phyloP scores from a whole-genome alignment of 1,140 invertebrate species.

The Cecropterus lyciades region DNA sequence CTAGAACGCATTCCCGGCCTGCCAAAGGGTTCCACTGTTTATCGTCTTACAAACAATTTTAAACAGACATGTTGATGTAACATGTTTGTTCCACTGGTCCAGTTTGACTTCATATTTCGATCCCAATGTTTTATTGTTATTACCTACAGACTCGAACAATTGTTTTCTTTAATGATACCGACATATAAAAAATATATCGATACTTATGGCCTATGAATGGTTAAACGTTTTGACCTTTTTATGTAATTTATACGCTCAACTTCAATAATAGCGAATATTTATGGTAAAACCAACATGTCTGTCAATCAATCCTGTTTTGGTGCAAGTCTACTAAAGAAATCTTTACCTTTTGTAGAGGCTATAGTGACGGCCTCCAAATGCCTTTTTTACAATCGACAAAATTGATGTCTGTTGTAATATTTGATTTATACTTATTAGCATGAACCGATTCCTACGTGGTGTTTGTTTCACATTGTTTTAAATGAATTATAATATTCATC shows the following conservation, averaged over 20 bases:
- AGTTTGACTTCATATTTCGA: constrained; percentile 1
- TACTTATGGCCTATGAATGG: constrained; percentile 19
- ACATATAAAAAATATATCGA: constrained; percentile 10
- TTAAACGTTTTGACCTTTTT: constrained; percentile 44
- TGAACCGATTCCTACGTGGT: background rate
- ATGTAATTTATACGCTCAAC: constrained; percentile 50
- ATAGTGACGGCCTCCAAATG: constrained; percentile 39
- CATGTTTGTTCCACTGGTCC: constrained; percentile 1
- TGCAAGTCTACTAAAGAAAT: constrained; percentile 60
- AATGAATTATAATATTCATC: background rate
- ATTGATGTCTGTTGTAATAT: constrained; percentile 48
- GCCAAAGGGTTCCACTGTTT: constrained; percentile 41
- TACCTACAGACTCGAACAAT: background rate
- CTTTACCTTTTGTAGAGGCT: constrained; percentile 60
- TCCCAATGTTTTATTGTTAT: background rate
- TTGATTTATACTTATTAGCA: constrained; percentile 38
- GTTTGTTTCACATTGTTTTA: background rate
- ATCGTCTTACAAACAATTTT: constrained; percentile 20
- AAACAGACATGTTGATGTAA: constrained; percentile 8
- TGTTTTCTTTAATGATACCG: constrained; percentile 11
- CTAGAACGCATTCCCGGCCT: constrained; percentile 52
- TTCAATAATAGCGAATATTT: constrained; percentile 57
- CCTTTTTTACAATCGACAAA: constrained; percentile 44
- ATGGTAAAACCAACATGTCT: constrained; percentile 60
- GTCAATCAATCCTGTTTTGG: constrained; percentile 74